Evolutionary conservation across 2,888 invertebrate genomes (phyloP).

Genomic region (Phaedon cochleariae): DNA sequence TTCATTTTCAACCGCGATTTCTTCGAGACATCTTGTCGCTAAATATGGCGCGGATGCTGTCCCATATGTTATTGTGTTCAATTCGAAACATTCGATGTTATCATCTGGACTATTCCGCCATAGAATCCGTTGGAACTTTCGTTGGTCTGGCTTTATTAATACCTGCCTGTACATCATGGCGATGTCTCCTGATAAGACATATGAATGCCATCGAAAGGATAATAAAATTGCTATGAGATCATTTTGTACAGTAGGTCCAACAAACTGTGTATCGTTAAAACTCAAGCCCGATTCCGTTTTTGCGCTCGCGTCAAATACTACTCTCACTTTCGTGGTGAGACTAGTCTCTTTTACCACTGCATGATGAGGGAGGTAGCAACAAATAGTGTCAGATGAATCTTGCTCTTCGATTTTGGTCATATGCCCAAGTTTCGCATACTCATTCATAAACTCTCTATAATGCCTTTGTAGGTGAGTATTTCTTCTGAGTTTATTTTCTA

Average conservation of each 20-base stretch:
- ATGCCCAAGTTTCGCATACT: no score
- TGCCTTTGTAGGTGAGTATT: no score
- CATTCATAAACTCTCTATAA: no score
- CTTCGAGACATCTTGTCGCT: slow-evolving; percentile 13
- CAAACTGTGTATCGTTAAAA: slow-evolving; percentile 19
- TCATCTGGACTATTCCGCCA: slow-evolving; percentile 8
- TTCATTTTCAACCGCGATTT: slow-evolving; percentile 3
- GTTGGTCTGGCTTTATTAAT: neutral
- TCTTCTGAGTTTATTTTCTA: no score
- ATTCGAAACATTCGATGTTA: neutral
- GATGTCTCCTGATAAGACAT: slow-evolving; percentile 17
- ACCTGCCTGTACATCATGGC: slow-evolving; percentile 23
- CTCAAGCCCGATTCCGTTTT: slow-evolving; percentile 2
- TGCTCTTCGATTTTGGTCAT: no score
- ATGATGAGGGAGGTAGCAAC: slow-evolving; percentile 17
- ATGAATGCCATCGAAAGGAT: slow-evolving; percentile 15
- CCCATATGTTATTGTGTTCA: slow-evolving; percentile 24
- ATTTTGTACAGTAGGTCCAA: slow-evolving; percentile 20
- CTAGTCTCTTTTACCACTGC: slow-evolving; percentile 16
- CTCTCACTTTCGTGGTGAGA: slow-evolving; percentile 22
- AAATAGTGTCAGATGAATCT: neutral
- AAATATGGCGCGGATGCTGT: slow-evolving; percentile 16
- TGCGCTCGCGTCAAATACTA: slow-evolving; percentile 19
- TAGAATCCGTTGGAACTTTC: slow-evolving; percentile 8
- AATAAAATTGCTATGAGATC: slow-evolving; percentile 16